Base-by-base conservation (phyloP, 2,113 vertebrate species). In the Chaetops frenatus region DNA sequence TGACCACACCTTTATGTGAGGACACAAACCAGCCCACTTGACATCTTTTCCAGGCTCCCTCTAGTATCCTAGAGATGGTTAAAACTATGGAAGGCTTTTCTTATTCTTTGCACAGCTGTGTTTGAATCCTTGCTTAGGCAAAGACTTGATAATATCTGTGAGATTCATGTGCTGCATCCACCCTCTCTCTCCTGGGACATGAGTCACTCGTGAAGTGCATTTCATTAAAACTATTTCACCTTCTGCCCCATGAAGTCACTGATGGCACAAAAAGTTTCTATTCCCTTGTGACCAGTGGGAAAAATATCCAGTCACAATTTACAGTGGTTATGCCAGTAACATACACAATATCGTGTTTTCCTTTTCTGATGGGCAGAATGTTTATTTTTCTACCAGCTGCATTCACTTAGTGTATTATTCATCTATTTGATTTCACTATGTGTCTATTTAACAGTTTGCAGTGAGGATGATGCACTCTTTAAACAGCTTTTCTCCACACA, bases 361-460 rank as follows among this genome's bases (percentile, higher is more conserved):
- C 42, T 93, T 76, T 91, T 94, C 66, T 38, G 81, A 76, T 65
- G 74, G 88, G 81, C 76, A 95, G 73, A 66, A 50, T 79, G 54
- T 96, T 96, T 96, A 61, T 95, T 88, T 71, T 96, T 95, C 72
- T 67, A 77, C 88, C 95, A 97, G 88, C 92, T 97, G 91, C 86
- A 88, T 93, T 90, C 94, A 88, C 89, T 97, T 95, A 93, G 61
- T n/a, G 19, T 66, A 74, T 91, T 95, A 83, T 60, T 95, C 54
- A 73, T 87, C 65, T 80, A 8, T 81, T 94, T 91, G 77, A n/a
- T 94, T 95, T 96, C 48, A 65, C 60, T 87, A 29, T 48, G 62
- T 57, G 36, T 48, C 23, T 76, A 36, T 95, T 93, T 94, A 86
- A 79, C 56, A 91, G 86, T 90, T 84, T 95, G 69, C 44, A 81